Evolutionary conservation across 2,888 invertebrate genomes (phyloP), one percentile per base, ranked within the genome.

Genomic region (Vannuccia rotundouncinata): DNA sequence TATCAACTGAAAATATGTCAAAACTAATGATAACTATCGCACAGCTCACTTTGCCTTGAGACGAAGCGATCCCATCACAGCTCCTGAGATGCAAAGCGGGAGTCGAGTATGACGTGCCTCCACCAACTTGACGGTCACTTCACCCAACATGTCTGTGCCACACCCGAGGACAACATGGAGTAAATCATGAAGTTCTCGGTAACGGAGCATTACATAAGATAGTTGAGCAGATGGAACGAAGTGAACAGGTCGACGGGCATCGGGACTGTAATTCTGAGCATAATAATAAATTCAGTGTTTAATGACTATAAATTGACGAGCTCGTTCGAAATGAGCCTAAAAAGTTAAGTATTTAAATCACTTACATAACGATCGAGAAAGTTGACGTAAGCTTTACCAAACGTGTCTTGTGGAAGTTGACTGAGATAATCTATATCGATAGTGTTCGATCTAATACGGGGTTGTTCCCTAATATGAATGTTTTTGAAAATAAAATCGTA

Each of bases 61-160:
- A 83, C 97, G 90, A 17, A 92, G 89, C 0, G 96, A 94, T 13
- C 97, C 98, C 90, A 95, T 95, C 80, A 97, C 90, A 0, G 94
- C 97, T 27, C 94, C 99, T 78, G 92, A 91, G 82, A 94, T 90
- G 86, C 97, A 97, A 97, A 99, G 97, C 0, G 99, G 99, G 29
- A 99, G 89, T 78, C 92, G 92, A 13, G 93, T 94, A 89, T 99
- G 99, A 81, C 98, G 91, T 0, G 93, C 98, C 90, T 99, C 99
- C 77, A 99, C 91, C 95, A 97, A 97, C 89, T 99, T 99, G 1
- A 99, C 93, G 13, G 94, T 92, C 1, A 97, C 95, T 91, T 97
- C 91, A 88, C 91, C 87, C 45, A 88, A 83, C 86, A 87, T 86
- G 82, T 86, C 85, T 10, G 87, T 87, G 59, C 94, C 95, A 95